A percentile compares a stretch with the other conserved stretches of the same genome.
These are phyloP conservation scores for Prionace glauca DNA, from an alignment of 2,797 vertebrate species.

Conservation along the genomic window DNA sequence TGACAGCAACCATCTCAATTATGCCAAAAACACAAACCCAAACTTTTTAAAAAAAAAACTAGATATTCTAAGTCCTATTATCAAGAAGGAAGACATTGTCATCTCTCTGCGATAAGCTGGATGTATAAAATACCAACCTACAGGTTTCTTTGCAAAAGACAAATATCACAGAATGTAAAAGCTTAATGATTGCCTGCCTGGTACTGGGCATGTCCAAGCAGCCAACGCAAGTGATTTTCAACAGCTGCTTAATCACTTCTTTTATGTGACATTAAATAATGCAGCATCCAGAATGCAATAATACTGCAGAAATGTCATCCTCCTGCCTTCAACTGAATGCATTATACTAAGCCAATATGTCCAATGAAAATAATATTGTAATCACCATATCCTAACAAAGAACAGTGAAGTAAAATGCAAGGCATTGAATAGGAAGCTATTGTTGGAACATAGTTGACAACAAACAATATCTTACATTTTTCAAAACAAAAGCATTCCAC, in stretches of 20 bases:
- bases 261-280: constrained; percentile 34
- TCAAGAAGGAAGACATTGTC: background rate
- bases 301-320: background rate
- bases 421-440: constrained; percentile 13
- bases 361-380: background rate
- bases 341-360: background rate
- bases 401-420: background rate
- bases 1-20: constrained; percentile 3
- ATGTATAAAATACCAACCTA: constrained; percentile 6
- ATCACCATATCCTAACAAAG: background rate
- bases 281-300: constrained; percentile 2
- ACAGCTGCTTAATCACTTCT: constrained; percentile 3
- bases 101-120: background rate
- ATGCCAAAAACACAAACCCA: background rate
- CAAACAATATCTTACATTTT: background rate
- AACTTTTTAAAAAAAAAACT: background rate
- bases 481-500: background rate
- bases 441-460: background rate
- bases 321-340: constrained; percentile 3
- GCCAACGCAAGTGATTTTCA: constrained; percentile 20
- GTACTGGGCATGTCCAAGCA: background rate
- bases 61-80: background rate
- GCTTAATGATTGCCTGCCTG: constrained; percentile 21
- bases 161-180: constrained; percentile 25
- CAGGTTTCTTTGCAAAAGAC: constrained; percentile 9